Conservation (phyloP, 2,888 invertebrate species). For the Nemotelus pantherinus region DNA sequence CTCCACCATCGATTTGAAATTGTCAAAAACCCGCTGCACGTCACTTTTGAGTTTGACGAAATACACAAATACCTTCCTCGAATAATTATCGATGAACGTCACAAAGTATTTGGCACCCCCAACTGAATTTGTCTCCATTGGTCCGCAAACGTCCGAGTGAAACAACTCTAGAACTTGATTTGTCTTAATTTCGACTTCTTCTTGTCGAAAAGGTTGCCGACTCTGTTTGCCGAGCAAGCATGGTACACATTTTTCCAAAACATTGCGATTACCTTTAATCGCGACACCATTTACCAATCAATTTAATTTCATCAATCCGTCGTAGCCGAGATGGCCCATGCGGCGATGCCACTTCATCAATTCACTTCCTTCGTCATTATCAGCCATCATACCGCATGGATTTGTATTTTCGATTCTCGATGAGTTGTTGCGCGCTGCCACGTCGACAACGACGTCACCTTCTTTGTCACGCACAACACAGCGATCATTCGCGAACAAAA, state of each 20-base stretch:
- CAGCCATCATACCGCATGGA: background rate
- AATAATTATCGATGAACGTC: no score
- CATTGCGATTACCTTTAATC: background rate
- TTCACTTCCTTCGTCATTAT: background rate
- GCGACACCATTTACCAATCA: background rate
- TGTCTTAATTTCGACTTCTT: background rate
- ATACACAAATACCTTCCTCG: no score
- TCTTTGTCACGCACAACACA: background rate
- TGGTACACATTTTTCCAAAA: background rate
- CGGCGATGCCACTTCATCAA: no score
- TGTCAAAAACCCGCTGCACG: no score
- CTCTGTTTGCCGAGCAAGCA: background rate
- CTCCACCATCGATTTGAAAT: no score
- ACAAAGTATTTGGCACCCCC: no score
- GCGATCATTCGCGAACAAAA: no score
- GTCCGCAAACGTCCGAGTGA: background rate
- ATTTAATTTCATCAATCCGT: no score
- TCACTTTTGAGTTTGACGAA: no score
- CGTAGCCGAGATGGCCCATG: no score
- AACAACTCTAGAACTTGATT: background rate
- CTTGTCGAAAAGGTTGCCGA: background rate
- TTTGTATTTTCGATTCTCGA: background rate
- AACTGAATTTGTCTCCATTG: no score
- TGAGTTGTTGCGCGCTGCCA: no score
- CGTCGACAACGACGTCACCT: background rate